These are phyloP conservation scores for Potorous gilbertii DNA, from an alignment of 2,797 vertebrate genomes.

Conservation along the genomic window DNA sequence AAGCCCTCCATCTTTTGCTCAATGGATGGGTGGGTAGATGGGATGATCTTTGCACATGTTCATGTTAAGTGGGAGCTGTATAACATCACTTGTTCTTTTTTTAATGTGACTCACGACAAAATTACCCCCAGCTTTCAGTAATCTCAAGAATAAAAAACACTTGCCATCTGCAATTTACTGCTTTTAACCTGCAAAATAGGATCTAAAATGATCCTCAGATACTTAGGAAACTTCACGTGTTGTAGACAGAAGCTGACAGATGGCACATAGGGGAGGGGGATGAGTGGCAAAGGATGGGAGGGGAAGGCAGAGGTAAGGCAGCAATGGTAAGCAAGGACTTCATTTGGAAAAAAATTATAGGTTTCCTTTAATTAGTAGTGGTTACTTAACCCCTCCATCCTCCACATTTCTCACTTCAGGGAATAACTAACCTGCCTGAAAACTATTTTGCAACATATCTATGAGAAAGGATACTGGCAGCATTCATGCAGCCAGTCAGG, in stretches of 20 bases:
- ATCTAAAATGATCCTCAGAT: conserved; percentile 82
- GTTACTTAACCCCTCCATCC: conserved; percentile 11
- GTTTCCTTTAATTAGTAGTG: conserved; percentile 13
- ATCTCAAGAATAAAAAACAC: conserved; percentile 81
- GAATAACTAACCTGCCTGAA: not conserved
- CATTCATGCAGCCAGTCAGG: not conserved
- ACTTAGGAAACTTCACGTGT: conserved; percentile 73
- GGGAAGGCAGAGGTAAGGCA: conserved; percentile 15
- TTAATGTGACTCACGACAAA: conserved; percentile 86
- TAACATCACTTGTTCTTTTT: conserved; percentile 85
- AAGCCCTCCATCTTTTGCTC: conserved; percentile 50
- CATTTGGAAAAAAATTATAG: conserved; percentile 73
- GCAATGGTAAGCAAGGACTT: conserved; percentile 71
- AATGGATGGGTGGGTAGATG: conserved; percentile 77
- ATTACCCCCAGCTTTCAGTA: conserved; percentile 85
- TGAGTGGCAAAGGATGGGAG: not conserved
- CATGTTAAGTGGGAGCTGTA: conserved; percentile 82
- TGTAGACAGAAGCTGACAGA: conserved; percentile 78
- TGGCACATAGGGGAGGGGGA: conserved; percentile 58
- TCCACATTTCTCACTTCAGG: not conserved
- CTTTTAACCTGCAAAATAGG: conserved; percentile 84
- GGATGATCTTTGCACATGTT: conserved; percentile 79
- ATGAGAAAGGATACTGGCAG: not conserved
- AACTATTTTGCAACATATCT: not conserved
- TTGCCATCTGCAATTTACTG: conserved; percentile 86